Evolutionary conservation across 2,888 invertebrate genomes (phyloP), one percentile per base, ranked within the genome.

Genomic region (Mesoligia furuncula): DNA sequence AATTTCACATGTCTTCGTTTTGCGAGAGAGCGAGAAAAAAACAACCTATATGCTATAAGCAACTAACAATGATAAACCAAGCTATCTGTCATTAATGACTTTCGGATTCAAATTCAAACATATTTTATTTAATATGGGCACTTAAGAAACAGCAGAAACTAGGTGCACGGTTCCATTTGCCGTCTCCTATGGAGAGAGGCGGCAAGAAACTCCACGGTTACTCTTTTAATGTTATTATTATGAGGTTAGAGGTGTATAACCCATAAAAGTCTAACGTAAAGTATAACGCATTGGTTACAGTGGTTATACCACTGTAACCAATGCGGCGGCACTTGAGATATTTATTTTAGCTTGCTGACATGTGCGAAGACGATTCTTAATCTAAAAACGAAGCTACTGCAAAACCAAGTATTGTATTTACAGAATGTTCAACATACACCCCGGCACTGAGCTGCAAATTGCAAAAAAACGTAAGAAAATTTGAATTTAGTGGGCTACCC

Each of bases 1-100:
- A 68, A 80, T 79, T 81, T 79, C 59, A 79, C 65, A 74, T 79
- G 15, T 59, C 20, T 48, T 57, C 39, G 5, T 65, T 66, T 79
- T 57, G 39, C 31, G 27, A 48, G 17, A 45, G 17, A 15, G 5
- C 24, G 42, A 31, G 5, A 27, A 6, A 45, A 45, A 67, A 24
- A 7, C 45, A 48, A 4, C 5, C n/a, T 57, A 13, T 45, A 57
- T 39, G 17, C 24, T 77, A 39, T 42, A 6, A 51, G 11, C 15
- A 31, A 27, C 15, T 42, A n/a, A 11, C 2, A n/a, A 15, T 3
- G 0, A 13, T 57, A 24, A 27, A 48, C 8, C 9, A 36, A 59
- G 8, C 0, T 4, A n/a, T 13, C 31, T 24, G 42, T 48, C 15
- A 31, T 42, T 24, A 54, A 31, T 31, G 27, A 54, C 8, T 1